These are phyloP conservation scores for Gymnobelideus leadbeateri DNA, from an alignment of 2,113 vertebrate genomes.

Conservation along the genomic window DNA sequence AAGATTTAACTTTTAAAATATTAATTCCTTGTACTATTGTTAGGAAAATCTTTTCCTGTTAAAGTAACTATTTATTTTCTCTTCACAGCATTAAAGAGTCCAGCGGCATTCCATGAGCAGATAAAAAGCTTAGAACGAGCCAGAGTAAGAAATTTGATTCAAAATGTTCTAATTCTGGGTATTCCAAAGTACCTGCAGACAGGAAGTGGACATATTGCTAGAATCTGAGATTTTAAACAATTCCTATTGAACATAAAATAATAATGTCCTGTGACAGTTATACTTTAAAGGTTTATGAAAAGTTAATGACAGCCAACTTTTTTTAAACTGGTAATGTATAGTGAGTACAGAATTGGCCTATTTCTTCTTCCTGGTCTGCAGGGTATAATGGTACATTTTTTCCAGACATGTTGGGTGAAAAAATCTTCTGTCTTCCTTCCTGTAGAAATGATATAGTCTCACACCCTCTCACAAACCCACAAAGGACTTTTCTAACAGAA, in stretches of 20 bases:
- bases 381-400: neutral
- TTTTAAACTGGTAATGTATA: conserved; percentile 47
- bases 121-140: conserved; percentile 97
- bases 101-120: conserved; percentile 96
- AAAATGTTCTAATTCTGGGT: conserved; percentile 47
- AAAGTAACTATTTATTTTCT: conserved; percentile 73
- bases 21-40: conserved; percentile 27
- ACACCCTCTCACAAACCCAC: neutral
- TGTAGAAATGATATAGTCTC: neutral
- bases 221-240: conserved; percentile 27
- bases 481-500: neutral
- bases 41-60: conserved; percentile 57
- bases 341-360: conserved; percentile 20
- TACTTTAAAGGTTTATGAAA: conserved; percentile 26
- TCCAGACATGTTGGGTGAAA: neutral
- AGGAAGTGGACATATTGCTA: neutral
- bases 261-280: neutral
- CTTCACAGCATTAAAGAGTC: conserved; percentile 94
- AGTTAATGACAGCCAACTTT: conserved; percentile 18
- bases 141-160: conserved; percentile 87
- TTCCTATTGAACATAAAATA: neutral
- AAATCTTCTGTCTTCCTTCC: neutral
- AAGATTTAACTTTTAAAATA: conserved; percentile 22
- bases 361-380: neutral
- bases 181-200: conserved; percentile 51